Conservation (phyloP, 2,888 invertebrate genomes). For the Arge pagana region DNA sequence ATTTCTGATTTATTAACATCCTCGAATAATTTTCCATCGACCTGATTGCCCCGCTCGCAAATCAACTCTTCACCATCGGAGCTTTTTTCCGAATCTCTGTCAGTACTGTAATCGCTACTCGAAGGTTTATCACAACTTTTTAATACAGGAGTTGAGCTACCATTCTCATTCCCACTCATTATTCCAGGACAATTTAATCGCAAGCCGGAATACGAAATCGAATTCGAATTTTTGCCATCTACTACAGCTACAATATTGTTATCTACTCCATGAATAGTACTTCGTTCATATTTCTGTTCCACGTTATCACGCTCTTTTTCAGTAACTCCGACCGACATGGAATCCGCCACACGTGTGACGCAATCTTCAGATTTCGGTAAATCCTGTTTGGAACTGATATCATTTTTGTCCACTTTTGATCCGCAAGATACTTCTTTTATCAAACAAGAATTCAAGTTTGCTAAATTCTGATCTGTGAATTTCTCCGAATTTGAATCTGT, state of each 20-base stretch:
- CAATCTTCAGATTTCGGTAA: no score
- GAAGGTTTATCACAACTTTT: not conserved
- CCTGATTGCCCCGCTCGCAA: not conserved
- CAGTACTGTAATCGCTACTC: constrained; percentile 9
- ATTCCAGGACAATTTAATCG: not conserved
- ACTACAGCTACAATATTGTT: no score
- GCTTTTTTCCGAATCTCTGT: constrained; percentile 18
- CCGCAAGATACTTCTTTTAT: constrained; percentile 31
- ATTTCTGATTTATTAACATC: not conserved
- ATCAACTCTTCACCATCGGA: constrained; percentile 7
- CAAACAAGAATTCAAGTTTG: constrained; percentile 32
- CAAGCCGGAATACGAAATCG: no score
- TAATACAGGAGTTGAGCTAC: not conserved
- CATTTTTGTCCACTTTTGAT: not conserved
- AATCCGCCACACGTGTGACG: no score
- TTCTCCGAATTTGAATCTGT: constrained; percentile 28
- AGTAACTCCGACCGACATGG: no score
- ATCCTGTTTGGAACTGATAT: not conserved
- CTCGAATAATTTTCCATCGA: not conserved
- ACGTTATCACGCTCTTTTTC: no score
- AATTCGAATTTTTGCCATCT: no score
- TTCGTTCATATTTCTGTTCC: no score
- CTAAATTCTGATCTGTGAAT: constrained; percentile 29
- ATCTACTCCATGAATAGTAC: no score
- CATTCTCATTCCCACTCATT: not conserved